These are phyloP conservation scores for Drosophila formosana DNA, from an alignment of 2,888 invertebrate genomes.

Conservation along the genomic window DNA sequence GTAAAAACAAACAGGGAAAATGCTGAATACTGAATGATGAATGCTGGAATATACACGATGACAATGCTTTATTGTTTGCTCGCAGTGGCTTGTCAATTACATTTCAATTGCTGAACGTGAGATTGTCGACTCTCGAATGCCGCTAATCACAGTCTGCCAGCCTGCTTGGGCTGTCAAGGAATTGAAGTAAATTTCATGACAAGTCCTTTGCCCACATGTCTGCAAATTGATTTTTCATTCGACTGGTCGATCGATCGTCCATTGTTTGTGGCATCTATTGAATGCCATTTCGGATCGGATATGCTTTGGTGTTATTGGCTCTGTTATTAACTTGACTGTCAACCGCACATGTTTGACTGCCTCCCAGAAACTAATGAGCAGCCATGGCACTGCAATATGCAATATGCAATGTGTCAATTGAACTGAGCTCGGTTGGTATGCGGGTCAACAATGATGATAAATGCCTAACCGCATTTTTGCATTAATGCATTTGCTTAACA, in stretches of 20 bases:
- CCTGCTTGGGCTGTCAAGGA: background rate
- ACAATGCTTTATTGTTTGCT: background rate
- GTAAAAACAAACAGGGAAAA: constrained; percentile 32
- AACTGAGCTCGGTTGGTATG: background rate
- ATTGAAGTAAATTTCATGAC: background rate
- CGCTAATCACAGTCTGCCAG: background rate
- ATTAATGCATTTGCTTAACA: constrained; percentile 16
- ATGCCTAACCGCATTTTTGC: constrained; percentile 34
- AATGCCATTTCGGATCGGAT: constrained; percentile 25
- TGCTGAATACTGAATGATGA: background rate
- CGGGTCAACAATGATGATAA: constrained; percentile 8
- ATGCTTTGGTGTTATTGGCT: background rate
- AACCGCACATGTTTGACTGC: constrained; percentile 34
- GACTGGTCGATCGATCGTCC: background rate
- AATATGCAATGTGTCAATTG: background rate
- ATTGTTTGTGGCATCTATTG: constrained; percentile 12
- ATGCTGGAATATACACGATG: background rate
- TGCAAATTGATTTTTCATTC: background rate
- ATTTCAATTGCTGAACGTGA: constrained; percentile 16
- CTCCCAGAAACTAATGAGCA: constrained; percentile 28
- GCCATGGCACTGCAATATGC: constrained; percentile 20
- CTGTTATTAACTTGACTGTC: constrained; percentile 33
- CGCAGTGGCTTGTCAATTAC: constrained; percentile 15
- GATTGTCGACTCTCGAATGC: background rate
- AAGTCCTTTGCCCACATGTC: background rate